phyloP scores from a whole-genome alignment of 2,113 vertebrate species.

The Heloderma charlesbogerti region DNA sequence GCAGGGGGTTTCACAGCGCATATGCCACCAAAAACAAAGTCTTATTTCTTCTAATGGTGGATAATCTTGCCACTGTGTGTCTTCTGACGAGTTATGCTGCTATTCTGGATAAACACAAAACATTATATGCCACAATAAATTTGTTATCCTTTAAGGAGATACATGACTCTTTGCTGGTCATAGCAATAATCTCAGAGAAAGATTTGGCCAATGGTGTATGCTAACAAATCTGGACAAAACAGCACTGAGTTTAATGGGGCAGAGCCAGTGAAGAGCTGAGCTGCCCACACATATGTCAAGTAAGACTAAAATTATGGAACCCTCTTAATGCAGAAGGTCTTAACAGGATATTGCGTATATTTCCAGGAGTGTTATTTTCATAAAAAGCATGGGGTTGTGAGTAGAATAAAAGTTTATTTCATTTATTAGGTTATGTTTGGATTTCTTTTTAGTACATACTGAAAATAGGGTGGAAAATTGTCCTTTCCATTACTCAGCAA shows the following conservation, averaged over 20 bases:
- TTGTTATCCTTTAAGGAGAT: background rate
- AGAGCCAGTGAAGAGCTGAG: background rate
- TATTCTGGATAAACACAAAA: background rate
- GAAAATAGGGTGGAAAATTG: background rate
- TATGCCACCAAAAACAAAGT: background rate
- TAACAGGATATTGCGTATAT: background rate
- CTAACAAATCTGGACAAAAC: background rate
- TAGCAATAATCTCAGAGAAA: background rate
- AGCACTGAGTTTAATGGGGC: background rate
- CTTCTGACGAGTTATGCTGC: background rate
- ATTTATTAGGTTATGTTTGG: constrained; percentile 1
- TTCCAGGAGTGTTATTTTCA: background rate
- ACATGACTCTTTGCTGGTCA: background rate
- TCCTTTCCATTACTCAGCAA: constrained; percentile 18
- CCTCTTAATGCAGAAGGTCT: background rate
- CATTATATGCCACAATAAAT: background rate
- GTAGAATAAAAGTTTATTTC: background rate
- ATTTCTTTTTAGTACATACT: background rate
- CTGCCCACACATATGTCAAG: background rate
- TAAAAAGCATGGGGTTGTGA: background rate
- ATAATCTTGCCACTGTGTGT: background rate
- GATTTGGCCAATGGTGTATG: background rate
- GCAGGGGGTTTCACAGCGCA: background rate
- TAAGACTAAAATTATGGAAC: background rate
- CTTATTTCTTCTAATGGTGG: background rate